phyloP scores from a whole-genome alignment of 37 sponge, comb jelly and placozoan genomes.

The Chondrilla cf. caribensis region DNA sequence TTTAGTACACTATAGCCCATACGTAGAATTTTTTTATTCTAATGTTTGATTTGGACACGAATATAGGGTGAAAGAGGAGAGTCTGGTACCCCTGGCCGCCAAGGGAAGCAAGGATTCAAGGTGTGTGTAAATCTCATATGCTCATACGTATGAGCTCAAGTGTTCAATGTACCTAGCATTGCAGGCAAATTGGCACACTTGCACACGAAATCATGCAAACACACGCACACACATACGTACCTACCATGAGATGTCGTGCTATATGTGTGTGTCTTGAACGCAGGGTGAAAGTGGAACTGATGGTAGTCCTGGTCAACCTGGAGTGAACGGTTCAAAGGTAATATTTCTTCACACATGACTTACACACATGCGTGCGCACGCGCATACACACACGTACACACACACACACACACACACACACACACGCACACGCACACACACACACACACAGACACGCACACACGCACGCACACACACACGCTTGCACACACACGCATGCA shows the following conservation, averaged over 20 bases:
- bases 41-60: too few relatives aligned
- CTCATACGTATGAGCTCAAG: too few relatives aligned
- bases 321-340: neutral
- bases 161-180: too few relatives aligned
- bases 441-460: neutral
- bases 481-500: neutral
- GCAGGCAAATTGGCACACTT: too few relatives aligned
- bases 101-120: neutral
- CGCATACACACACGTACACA: too few relatives aligned
- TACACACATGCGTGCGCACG: neutral
- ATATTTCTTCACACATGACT: neutral
- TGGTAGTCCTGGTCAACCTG: neutral
- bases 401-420: too few relatives aligned
- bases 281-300: neutral
- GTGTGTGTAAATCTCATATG: neutral
- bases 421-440: too few relatives aligned
- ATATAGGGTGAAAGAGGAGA: neutral
- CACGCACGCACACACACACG: neutral
- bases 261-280: neutral
- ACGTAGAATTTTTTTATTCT: too few relatives aligned
- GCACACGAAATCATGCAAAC: neutral
- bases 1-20: neutral
- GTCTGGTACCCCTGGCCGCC: neutral
- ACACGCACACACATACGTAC: conserved; percentile 7
- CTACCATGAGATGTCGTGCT: too few relatives aligned